These are phyloP conservation scores for Limnephilus marmoratus DNA, from an alignment of 2,888 invertebrate species.

Conservation along the genomic window DNA sequence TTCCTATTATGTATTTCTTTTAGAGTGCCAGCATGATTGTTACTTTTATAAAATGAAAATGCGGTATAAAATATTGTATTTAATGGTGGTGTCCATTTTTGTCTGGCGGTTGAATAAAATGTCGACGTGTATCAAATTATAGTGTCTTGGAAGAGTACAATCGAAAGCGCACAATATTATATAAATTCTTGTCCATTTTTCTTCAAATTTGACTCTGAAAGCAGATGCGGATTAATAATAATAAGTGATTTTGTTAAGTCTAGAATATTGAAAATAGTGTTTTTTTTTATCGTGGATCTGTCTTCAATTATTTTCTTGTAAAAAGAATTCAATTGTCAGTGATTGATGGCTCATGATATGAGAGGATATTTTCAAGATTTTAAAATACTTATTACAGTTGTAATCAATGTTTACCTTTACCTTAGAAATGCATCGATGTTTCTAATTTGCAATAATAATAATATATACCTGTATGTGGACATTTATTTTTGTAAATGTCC, in stretches of 20 bases:
- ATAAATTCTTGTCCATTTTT: not conserved
- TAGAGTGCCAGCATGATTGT: not conserved
- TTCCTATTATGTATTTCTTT: not conserved
- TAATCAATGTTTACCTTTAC: not conserved
- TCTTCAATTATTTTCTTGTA: not conserved
- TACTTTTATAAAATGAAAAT: not conserved
- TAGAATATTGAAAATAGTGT: not conserved
- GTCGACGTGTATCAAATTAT: not conserved
- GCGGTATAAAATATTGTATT: not conserved
- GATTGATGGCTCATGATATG: not conserved
- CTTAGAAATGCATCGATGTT: not conserved
- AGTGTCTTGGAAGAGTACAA: slow-evolving; percentile 2
- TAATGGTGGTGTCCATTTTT: not conserved
- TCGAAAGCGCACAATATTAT: not conserved
- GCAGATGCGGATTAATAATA: not conserved
- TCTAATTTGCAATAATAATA: not conserved
- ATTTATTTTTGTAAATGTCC: not conserved
- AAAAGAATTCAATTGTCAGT: not conserved
- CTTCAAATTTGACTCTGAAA: not conserved
- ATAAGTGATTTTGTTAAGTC: not conserved
- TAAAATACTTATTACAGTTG: not conserved
- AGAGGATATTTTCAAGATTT: not conserved
- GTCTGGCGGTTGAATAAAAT: not conserved
- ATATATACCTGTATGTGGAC: not conserved
- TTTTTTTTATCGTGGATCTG: not conserved